phyloP scores from a whole-genome alignment of 2,113 vertebrate species.

The Sander lucioperca region DNA sequence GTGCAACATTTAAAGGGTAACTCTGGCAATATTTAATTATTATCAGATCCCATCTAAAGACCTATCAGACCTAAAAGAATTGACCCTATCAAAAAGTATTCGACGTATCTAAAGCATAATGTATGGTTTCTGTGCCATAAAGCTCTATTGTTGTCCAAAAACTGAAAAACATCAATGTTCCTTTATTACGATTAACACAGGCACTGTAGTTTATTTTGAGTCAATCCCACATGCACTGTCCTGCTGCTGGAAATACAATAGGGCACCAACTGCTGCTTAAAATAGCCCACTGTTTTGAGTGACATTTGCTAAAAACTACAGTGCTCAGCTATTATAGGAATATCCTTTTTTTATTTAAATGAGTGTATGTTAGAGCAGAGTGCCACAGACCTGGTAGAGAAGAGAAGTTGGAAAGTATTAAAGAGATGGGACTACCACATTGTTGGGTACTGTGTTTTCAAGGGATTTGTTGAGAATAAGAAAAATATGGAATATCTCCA shows the following conservation, averaged over 20 bases:
- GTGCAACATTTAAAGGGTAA: background rate
- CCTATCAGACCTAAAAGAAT: no score
- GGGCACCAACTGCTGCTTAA: background rate
- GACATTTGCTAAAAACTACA: background rate
- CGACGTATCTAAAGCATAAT: background rate
- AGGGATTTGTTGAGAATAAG: no score
- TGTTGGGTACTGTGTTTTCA: background rate
- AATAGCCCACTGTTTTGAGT: background rate
- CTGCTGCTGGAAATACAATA: conserved; percentile 12
- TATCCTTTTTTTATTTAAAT: background rate
- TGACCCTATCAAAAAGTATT: no score
- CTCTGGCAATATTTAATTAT: background rate
- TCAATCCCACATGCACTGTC: background rate
- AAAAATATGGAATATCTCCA: background rate
- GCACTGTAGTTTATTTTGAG: conserved; percentile 29
- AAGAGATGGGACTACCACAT: background rate
- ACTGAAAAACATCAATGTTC: background rate
- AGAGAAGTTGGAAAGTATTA: background rate
- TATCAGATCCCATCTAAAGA: background rate
- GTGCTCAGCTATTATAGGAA: background rate
- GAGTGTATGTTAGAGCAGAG: background rate
- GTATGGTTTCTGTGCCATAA: no score
- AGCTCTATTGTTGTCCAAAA: background rate
- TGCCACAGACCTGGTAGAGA: background rate
- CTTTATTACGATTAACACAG: background rate